Base-by-base conservation (phyloP, 1,140 invertebrate species). In the Diabrotica virgifera region DNA sequence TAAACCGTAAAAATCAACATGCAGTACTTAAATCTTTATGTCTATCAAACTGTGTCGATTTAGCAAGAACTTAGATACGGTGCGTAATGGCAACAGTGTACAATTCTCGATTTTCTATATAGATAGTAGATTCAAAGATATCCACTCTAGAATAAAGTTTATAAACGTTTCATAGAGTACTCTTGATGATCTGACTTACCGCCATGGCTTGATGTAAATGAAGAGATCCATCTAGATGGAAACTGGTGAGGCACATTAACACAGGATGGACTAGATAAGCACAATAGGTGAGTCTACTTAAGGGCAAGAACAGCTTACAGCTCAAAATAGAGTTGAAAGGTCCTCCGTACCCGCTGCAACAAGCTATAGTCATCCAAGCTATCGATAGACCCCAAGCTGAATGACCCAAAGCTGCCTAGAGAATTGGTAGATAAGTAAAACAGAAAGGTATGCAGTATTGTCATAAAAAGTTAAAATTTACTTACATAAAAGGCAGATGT, bases 181-280 rank as follows among this genome's bases (percentile, higher is more conserved):
- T 6, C 58, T 24, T 4, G 24, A 2, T 24, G 24, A 24, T 24
- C 24, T 24, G 57, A 77, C 79, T 83, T 78, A 91, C 89, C 72
- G 91, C 86, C 58, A 90, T 80, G 7, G 83, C 81, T 71, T 90
- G 89, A 76, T 90, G 86, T 12, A 93, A 76, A 76, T 92, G 89
- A 11, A 91, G 78, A 4, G 90, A 87, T 66, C 90, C 90, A 69
- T 92, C 90, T 82, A 92, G 85, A 52, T 88, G 83, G 72, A 87
- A 92, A 50, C 87, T 85, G 11, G 88, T 89, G 52, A 90, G 84
- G 78, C 89, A 86, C 89, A 93, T 92, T 64, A 94, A 85, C 64
- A 92, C 86, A 7, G 92, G 92, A 81, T 97, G 94, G 10, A 96
- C 85, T 35, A 97, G 84, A 78, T 96, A 97, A 7, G 93, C 90